phyloP scores from a whole-genome alignment of 2,888 invertebrate species.

The Rugalucina vietnamica region DNA sequence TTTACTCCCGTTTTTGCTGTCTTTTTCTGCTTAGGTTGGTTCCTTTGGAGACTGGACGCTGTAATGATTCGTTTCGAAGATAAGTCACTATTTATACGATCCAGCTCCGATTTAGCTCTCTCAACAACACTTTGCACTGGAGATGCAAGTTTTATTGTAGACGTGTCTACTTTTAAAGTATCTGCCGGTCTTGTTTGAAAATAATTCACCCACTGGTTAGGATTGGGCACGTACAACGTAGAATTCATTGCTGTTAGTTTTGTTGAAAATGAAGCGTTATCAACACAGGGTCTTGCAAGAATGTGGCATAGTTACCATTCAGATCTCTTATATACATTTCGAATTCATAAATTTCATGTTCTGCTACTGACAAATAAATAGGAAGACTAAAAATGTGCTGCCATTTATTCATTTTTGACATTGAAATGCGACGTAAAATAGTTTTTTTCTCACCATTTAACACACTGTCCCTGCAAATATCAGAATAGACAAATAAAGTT shows the following conservation, averaged over 20 bases:
- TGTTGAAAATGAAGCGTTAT: neutral
- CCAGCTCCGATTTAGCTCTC: constrained; percentile 8
- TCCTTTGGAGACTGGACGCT: neutral
- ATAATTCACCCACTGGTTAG: neutral
- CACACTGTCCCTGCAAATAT: constrained; percentile 15
- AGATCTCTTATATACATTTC: constrained; percentile 1
- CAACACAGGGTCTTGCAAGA: neutral
- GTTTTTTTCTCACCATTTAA: neutral
- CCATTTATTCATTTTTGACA: neutral
- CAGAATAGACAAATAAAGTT: neutral
- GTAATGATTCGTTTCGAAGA: constrained; percentile 8
- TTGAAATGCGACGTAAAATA: neutral
- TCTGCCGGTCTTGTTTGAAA: neutral
- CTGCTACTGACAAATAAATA: neutral
- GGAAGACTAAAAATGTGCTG: neutral
- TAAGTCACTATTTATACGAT: neutral
- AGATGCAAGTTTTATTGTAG: neutral
- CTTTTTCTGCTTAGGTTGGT: neutral
- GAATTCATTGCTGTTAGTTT: neutral
- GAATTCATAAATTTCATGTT: neutral
- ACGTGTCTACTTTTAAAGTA: neutral
- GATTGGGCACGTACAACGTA: neutral
- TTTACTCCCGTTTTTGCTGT: too few species aligned
- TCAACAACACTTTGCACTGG: constrained; percentile 8
- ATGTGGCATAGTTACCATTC: neutral